These are phyloP conservation scores for Gymnoscopelus microlampas DNA, from an alignment of 2,797 vertebrate genomes.

Conservation along the genomic window DNA sequence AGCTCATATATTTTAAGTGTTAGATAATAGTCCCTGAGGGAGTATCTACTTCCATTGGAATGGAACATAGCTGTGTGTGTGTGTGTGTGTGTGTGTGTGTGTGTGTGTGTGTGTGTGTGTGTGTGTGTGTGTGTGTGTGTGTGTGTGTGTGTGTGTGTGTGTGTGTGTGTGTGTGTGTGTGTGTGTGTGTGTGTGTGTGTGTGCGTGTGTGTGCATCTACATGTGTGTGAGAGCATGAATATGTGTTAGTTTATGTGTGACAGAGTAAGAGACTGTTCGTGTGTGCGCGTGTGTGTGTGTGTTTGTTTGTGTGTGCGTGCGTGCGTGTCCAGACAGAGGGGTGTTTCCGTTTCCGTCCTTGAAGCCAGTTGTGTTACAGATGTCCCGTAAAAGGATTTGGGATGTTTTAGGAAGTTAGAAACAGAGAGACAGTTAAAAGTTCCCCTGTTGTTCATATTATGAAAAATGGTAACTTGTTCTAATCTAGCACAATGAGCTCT, in stretches of 20 bases:
- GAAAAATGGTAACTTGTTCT: too few relatives aligned
- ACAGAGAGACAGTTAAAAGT: too few relatives aligned
- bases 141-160: neutral
- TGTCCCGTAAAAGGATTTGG: neutral
- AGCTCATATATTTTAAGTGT: constrained; percentile 31
- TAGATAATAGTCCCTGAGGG: constrained; percentile 51
- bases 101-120: neutral
- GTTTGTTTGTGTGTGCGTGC: neutral
- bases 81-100: neutral
- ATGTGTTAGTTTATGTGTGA: neutral
- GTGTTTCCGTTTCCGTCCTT: neutral
- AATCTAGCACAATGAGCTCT: too few relatives aligned
- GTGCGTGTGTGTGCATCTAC: neutral
- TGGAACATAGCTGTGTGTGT: constrained; percentile 22
- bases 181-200: neutral
- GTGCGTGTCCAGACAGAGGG: neutral
- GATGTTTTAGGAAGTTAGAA: too few relatives aligned
- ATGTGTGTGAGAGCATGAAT: neutral
- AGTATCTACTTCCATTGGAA: constrained; percentile 35
- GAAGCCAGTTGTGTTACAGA: neutral
- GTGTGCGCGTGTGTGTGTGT: constrained; percentile 2
- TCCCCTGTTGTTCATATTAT: too few relatives aligned
- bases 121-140: neutral
- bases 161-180: neutral
- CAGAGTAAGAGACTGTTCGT: neutral